Evolutionary conservation across 2,888 invertebrate genomes (phyloP), one percentile per base, ranked within the genome.

Genomic region (Lamellibrachia satsuma): DNA sequence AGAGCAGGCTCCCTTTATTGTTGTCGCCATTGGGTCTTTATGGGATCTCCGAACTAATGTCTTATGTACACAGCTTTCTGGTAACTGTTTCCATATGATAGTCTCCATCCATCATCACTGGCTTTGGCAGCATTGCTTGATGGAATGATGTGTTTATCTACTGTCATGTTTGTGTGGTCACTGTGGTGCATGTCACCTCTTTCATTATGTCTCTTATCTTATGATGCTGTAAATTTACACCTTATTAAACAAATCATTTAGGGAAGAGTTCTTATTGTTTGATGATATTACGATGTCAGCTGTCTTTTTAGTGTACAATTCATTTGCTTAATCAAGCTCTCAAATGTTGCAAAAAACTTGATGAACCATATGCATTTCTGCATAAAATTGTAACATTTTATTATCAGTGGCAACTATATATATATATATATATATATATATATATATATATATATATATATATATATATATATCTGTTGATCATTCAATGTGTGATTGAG

Each of bases 211-310:
- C 11, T 22, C 39, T 22, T 75, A n/a, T 75, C 11, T 75, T 0
- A 22, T 22, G n/a, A 75, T 75, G 75, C 75, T 75, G 15, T 22
- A 22, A 6, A 75, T 22, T 75, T 75, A 22, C 75, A 22, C 75
- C n/a, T 75, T n/a, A 75, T 75, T 75, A 75, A 75, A 75, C 75
- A 75, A 75, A 75, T 75, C 75, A 75, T 75, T 75, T 75, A 7
- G 9, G 4, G n/a, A 75, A 22, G 22, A 75, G n/a, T 6, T 4
- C 75, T 75, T 6, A 3, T 75, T 6, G 15, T 75, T 4, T 3
- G 11, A n/a, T n/a, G 22, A 75, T 75, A 75, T 55, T 9, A 39
- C 39, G 39, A 39, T 55, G 3, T 75, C 75, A 22, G 22, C 4
- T 11, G 15, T 75, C 22, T 75, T 75, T 75, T 75, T 15, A 75